Base-by-base conservation (phyloP, 2,888 invertebrate species). In the Polietes domitor region DNA sequence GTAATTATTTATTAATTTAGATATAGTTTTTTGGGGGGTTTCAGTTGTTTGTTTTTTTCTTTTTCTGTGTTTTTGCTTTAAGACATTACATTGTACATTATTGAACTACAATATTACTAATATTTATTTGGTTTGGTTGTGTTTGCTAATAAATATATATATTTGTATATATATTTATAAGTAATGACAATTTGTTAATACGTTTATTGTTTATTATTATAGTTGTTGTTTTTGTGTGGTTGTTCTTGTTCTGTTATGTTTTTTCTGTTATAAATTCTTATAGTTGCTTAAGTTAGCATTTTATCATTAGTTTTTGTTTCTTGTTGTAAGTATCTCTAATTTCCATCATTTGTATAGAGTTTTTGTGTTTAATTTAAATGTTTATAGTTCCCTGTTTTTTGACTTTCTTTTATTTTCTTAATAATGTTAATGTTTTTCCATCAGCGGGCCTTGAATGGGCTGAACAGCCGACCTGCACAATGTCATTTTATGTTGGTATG, bases 131-230 rank as follows among this genome's bases (percentile, higher is more conserved):
- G 26, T 73, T 73, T 70, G 53, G 81, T 65, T 82, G 70, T 41
- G 72, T 72, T 83, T 77, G 70, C 82, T 85, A 84, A 77, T 80
- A 84, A 79, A 84, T 85, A 76, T 82, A 82, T 73, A 63, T 77
- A 75, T 24, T 24, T 61, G n/a, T 68, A 70, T 21, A 43, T 37
- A 63, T 73, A 87, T 86, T 87, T 88, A 86, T 85, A 87, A 87
- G 86, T 88, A 87, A 87, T 87, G 87, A 86, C 86, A 86, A 87
- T 89, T 88, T 87, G 43, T 85, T 73, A 68, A 58, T 84, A 76
- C 5, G 17, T 41, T 70, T 63, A 61, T 72, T 63, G 75, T 28
- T 61, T 65, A 7, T 37, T 37, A 37, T 37, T 37, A 7, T 37
- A 37, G 17, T 41, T 63, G 43, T 72, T 63, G 75, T 28, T 50